phyloP scores from a whole-genome alignment of 2,797 vertebrate species.

The Myripristis murdjan region DNA sequence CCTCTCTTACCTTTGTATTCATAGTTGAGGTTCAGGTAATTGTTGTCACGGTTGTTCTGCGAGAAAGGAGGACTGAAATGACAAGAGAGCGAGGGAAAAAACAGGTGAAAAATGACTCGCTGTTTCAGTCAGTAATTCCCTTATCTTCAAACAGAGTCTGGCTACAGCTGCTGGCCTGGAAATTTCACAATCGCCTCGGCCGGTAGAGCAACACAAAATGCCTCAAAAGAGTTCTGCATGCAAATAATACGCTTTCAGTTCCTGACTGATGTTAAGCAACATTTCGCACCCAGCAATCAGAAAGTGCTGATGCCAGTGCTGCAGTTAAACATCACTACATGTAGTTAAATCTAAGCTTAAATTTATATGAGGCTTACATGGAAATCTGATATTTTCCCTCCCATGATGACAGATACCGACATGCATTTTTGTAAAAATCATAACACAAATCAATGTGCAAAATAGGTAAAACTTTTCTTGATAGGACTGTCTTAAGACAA shows the following conservation, averaged over 20 bases:
- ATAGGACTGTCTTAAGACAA: too few species aligned
- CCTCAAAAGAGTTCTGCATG: constrained; percentile 20
- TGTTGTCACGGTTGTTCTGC: constrained; percentile 88
- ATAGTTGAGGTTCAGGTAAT: constrained; percentile 88
- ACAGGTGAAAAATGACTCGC: constrained; percentile 18
- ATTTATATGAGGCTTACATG: too few species aligned
- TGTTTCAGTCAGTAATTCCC: constrained; percentile 58
- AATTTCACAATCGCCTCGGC: constrained; percentile 1
- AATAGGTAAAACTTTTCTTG: too few species aligned
- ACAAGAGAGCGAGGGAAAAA: constrained; percentile 56
- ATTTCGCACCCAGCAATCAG: too few species aligned
- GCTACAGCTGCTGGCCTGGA: constrained; percentile 31
- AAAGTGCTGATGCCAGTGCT: too few species aligned
- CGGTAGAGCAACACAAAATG: constrained; percentile 9
- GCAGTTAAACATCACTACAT: too few species aligned
- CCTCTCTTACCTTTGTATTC: constrained; percentile 87
- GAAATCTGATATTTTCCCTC: too few species aligned
- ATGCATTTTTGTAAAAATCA: too few species aligned
- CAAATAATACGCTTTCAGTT: constrained; percentile 11
- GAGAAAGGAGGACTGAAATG: constrained; percentile 85
- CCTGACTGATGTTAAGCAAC: too few species aligned
- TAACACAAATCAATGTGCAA: too few species aligned
- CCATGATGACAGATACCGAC: too few species aligned
- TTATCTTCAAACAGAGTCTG: constrained; percentile 63
- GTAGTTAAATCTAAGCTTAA: too few species aligned